phyloP scores from a whole-genome alignment of 2,113 vertebrate genomes.

The Egretta garzetta region DNA sequence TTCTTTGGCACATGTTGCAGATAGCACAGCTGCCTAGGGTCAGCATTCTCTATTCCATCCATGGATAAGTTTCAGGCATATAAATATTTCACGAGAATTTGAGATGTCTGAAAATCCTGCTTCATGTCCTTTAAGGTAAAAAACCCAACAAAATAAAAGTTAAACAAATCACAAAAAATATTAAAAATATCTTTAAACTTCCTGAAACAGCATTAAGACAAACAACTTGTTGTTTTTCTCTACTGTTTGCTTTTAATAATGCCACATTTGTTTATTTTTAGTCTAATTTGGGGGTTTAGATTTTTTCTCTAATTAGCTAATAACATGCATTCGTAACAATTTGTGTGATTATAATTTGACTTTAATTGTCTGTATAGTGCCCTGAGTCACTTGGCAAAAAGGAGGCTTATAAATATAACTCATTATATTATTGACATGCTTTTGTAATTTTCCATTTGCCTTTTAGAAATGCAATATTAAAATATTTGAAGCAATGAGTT shows the following conservation, averaged over 20 bases:
- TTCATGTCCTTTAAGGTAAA: not conserved
- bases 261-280: not conserved
- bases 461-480: not conserved
- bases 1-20: not conserved
- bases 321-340: slow-evolving; percentile 8
- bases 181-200: not conserved
- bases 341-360: slow-evolving; percentile 26
- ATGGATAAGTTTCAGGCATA: not conserved
- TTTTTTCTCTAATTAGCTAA: slow-evolving; percentile 29
- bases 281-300: not conserved
- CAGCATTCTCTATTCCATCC: not conserved
- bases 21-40: not conserved
- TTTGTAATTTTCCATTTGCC: slow-evolving; percentile 1
- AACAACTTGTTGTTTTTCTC: not conserved
- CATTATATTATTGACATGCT: not conserved
- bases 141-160: not conserved
- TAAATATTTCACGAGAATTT: slow-evolving; percentile 1
- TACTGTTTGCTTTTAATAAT: not conserved
- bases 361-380: not conserved
- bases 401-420: not conserved
- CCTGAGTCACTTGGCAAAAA: not conserved
- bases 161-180: not conserved
- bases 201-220: not conserved
- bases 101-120: not conserved
- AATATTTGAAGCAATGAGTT: not conserved